Percentiles rank a stretch among this genome's conserved stretches.
These are phyloP conservation scores for Trachelus iudaicus DNA, from an alignment of 2,888 invertebrate species.

Conservation along the genomic window DNA sequence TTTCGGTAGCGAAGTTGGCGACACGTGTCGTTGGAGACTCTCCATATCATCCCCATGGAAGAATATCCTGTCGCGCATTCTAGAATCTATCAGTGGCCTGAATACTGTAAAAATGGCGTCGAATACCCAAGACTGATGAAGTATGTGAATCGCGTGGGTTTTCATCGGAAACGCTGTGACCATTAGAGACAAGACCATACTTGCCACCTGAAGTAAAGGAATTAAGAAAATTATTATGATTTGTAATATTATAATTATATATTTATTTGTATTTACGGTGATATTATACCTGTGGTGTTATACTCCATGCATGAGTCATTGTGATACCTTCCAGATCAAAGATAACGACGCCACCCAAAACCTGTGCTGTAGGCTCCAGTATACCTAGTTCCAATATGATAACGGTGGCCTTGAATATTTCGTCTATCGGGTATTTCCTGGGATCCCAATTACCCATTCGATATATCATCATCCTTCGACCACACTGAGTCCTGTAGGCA, in stretches of 20 bases:
- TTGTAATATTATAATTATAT: neutral
- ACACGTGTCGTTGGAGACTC: slow-evolving; percentile 80
- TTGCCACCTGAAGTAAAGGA: slow-evolving; percentile 54
- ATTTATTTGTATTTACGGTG: neutral
- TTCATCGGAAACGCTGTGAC: slow-evolving; percentile 78
- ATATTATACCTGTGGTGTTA: slow-evolving; percentile 71
- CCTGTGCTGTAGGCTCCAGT: slow-evolving; percentile 79
- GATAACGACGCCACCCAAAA: slow-evolving; percentile 80
- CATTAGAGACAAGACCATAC: slow-evolving; percentile 59
- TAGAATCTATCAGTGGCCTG: slow-evolving; percentile 77
- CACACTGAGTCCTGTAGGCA: slow-evolving; percentile 81
- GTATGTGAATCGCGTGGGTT: slow-evolving; percentile 79
- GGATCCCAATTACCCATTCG: slow-evolving; percentile 84
- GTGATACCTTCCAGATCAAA: slow-evolving; percentile 80
- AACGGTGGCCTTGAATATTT: slow-evolving; percentile 79
- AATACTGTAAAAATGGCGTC: slow-evolving; percentile 82
- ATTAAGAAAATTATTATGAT: neutral
- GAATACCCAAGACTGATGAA: slow-evolving; percentile 85
- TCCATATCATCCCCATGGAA: slow-evolving; percentile 80
- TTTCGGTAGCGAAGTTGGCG: slow-evolving; percentile 77
- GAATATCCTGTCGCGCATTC: slow-evolving; percentile 75
- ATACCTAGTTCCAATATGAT: slow-evolving; percentile 79
- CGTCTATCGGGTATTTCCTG: slow-evolving; percentile 72
- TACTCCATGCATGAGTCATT: slow-evolving; percentile 78
- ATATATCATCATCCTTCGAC: slow-evolving; percentile 78